Evolutionary conservation across 2,113 vertebrate genomes (phyloP).

Genomic region (Hyperopisus bebe): DNA sequence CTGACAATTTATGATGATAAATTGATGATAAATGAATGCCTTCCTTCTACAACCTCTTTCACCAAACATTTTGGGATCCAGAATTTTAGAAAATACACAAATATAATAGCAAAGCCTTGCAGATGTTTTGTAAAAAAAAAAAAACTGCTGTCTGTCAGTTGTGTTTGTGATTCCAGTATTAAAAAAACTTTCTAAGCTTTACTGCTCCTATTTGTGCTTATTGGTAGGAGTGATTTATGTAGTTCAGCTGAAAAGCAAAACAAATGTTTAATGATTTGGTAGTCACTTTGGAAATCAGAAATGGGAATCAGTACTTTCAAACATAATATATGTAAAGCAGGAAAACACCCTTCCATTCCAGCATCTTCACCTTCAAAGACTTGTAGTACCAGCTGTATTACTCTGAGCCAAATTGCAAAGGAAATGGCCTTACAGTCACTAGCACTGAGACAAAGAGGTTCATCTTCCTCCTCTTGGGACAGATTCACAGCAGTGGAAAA

Average conservation of each 20-base stretch:
- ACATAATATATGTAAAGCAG: background rate
- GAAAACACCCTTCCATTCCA: background rate
- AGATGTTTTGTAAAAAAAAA: background rate
- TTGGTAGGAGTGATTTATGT: background rate
- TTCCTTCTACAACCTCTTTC: background rate
- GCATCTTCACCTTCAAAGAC: background rate
- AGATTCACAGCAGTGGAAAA: background rate
- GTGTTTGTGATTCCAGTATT: background rate
- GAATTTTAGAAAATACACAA: background rate
- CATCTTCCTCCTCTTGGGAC: background rate
- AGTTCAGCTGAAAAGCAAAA: background rate
- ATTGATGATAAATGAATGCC: background rate
- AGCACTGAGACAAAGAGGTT: background rate
- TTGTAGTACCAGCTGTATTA: background rate
- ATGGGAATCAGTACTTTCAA: background rate
- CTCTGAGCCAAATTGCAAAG: background rate
- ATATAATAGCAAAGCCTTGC: background rate
- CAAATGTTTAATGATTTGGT: background rate
- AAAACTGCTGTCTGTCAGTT: constrained; percentile 1
- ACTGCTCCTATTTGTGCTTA: background rate
- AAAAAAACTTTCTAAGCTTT: background rate
- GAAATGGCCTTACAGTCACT: background rate
- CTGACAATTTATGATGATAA: background rate
- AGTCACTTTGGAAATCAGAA: background rate
- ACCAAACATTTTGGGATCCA: background rate